Base-by-base conservation (phyloP, 2,888 invertebrate species). In the Drosophila kuntzei region DNA sequence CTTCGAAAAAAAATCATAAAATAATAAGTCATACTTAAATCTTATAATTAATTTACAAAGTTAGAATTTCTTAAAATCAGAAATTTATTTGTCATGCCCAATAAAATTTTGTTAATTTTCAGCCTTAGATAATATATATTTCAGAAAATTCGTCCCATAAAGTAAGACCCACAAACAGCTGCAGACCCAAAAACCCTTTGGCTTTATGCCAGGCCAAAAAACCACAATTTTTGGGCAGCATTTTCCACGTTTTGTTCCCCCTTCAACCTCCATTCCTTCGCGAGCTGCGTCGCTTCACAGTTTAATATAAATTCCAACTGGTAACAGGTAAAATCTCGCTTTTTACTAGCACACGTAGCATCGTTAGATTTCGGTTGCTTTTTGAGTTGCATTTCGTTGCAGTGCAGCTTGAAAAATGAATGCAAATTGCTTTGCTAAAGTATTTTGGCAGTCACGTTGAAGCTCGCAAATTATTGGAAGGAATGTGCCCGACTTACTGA, bases 251-350 rank as follows among this genome's bases (percentile, higher is more conserved):
- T 47, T 47, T 32, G 57, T 5, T 12, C 0, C 25, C 34, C 6
- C 32, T 11, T 16, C 32, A 46, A 18, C 8, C 5, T 3, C 12
- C 29, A n/a, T n/a, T n/a, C 18, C 55, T 22, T 12, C 39, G 34
- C 55, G 46, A 12, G 18, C 27, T 46, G 60, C 70, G 16, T 47
- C 36, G 47, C n/a, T 39, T 9, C 36, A 25, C 68, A 63, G 64
- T 81, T 81, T 76, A 85, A 85, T 81, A 81, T 81, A 79, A 81
- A 81, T 84, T 85, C 69, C 79, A 8, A 32, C 60, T 50, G 66
- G 62, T 70, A 79, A 80, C 83, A 82, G 86, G 86, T 82, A 71
- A 83, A 75, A 78, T 76, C 75, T 69, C 65, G 57, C 53, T 74
- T 70, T 69, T 71, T 62, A 57, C 66, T 68, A 66, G 47, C 51